Percentiles rank a stretch among this genome's conserved stretches.
Conservation (phyloP, 2,888 invertebrate species). For the Troides helena region DNA sequence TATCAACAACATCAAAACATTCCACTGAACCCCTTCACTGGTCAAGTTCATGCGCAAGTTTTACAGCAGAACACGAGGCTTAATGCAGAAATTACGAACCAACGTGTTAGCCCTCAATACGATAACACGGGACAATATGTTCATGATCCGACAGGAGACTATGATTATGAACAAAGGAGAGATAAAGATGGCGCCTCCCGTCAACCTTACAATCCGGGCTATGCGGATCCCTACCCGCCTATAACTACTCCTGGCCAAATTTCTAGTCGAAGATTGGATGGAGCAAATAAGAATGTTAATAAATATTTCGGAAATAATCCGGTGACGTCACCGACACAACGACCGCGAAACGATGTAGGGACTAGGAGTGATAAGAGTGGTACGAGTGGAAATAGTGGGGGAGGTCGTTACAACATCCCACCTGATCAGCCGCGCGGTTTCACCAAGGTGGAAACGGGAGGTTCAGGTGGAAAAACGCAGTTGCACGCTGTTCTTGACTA, state of each 20-base stretch:
- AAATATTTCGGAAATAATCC: conserved; percentile 56
- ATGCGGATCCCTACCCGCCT: conserved; percentile 63
- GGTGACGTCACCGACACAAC: conserved; percentile 48
- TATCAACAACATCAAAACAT: conserved; percentile 61
- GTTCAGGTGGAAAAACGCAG: conserved; percentile 81
- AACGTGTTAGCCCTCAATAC: conserved; percentile 60
- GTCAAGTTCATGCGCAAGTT: conserved; percentile 62
- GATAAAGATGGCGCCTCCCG: conserved; percentile 47
- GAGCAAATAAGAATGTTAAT: conserved; percentile 62
- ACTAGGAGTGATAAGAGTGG: conserved; percentile 68
- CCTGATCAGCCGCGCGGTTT: conserved; percentile 82
- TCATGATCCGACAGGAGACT: conserved; percentile 72
- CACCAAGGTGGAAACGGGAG: conserved; percentile 81
- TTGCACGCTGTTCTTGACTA: conserved; percentile 87
- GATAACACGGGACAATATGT: conserved; percentile 71
- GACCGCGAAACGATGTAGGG: conserved; percentile 57
- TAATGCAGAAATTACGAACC: conserved; percentile 64
- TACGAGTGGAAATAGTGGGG: conserved; percentile 44
- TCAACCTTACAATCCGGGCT: conserved; percentile 61
- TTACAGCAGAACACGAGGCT: conserved; percentile 69
- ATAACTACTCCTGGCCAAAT: conserved; percentile 54
- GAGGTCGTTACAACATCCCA: conserved; percentile 47
- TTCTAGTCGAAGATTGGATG: conserved; percentile 71
- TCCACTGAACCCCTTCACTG: conserved; percentile 64
- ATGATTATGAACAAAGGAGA: conserved; percentile 70